These are phyloP conservation scores for Mormyrus lacerda DNA, from an alignment of 2,113 vertebrate genomes.

Conservation along the genomic window DNA sequence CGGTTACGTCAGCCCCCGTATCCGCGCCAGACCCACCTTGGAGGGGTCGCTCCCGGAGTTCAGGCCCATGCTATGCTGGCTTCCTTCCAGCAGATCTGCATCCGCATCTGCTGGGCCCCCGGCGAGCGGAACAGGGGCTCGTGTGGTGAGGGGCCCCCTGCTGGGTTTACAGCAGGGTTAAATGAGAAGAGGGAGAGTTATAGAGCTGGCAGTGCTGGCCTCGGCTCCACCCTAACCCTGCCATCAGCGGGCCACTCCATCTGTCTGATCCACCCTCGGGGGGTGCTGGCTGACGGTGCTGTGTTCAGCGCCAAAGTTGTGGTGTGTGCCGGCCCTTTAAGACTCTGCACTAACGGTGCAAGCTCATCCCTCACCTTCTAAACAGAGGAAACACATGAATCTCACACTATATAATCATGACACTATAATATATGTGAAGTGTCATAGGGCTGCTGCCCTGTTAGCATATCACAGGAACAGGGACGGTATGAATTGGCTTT, in stretches of 20 bases:
- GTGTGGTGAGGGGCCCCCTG: background rate
- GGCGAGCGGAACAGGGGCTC: background rate
- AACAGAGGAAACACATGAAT: background rate
- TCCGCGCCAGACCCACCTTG: background rate
- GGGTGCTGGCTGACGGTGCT: background rate
- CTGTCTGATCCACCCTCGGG: background rate
- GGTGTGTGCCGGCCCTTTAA: background rate
- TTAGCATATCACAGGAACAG: background rate
- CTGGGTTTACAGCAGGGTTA: constrained; percentile 8
- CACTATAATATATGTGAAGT: background rate
- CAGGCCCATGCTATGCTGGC: background rate
- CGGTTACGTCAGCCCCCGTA: background rate
- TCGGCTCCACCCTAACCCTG: background rate
- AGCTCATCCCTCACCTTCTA: background rate
- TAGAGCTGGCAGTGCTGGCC: background rate
- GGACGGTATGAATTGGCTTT: background rate
- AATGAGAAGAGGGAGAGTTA: background rate
- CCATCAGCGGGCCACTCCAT: background rate
- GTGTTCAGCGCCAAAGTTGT: background rate
- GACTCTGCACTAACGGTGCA: background rate
- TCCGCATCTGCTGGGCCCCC: background rate
- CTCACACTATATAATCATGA: background rate
- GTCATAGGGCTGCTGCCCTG: background rate
- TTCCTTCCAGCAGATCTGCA: background rate
- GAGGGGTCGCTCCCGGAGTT: background rate